Evolutionary conservation across 2,797 vertebrate genomes (phyloP).

Genomic region (Poecilia wingei): DNA sequence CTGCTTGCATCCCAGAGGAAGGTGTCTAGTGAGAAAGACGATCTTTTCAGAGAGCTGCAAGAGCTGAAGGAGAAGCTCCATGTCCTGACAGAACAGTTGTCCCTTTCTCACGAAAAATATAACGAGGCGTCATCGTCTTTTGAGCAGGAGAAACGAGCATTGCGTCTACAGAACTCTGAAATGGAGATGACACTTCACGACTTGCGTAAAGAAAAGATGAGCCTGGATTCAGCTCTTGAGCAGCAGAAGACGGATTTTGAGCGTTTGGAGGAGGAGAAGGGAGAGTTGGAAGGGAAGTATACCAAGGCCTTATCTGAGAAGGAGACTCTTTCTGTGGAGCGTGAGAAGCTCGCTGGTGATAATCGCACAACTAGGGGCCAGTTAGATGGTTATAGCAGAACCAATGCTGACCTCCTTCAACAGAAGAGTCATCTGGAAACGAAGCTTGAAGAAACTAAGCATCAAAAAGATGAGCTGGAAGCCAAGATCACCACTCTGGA

Average conservation of each 20-base stretch:
- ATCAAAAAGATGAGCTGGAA: conserved; percentile 68
- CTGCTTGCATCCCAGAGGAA: conserved; percentile 80
- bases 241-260: conserved; percentile 82
- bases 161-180: conserved; percentile 69
- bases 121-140: conserved; percentile 68
- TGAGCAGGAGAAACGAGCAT: conserved; percentile 80
- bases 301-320: conserved; percentile 76
- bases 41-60: conserved; percentile 79
- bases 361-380: conserved; percentile 76
- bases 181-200: conserved; percentile 78
- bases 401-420: conserved; percentile 74
- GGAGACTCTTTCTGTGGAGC: conserved; percentile 75
- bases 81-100: conserved; percentile 66
- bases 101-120: conserved; percentile 63
- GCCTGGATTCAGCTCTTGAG: conserved; percentile 76
- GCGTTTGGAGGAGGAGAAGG: conserved; percentile 70
- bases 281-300: conserved; percentile 79
- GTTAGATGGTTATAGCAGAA: conserved; percentile 71
- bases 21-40: conserved; percentile 82
- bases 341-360: conserved; percentile 71
- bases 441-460: conserved; percentile 78
- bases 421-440: conserved; percentile 76
- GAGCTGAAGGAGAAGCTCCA: conserved; percentile 78
- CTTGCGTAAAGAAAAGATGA: conserved; percentile 83
- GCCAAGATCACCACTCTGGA: conserved; percentile 66